These are phyloP conservation scores for Phalacrocorax aristotelis DNA, from an alignment of 2,113 vertebrate species.

Conservation along the genomic window DNA sequence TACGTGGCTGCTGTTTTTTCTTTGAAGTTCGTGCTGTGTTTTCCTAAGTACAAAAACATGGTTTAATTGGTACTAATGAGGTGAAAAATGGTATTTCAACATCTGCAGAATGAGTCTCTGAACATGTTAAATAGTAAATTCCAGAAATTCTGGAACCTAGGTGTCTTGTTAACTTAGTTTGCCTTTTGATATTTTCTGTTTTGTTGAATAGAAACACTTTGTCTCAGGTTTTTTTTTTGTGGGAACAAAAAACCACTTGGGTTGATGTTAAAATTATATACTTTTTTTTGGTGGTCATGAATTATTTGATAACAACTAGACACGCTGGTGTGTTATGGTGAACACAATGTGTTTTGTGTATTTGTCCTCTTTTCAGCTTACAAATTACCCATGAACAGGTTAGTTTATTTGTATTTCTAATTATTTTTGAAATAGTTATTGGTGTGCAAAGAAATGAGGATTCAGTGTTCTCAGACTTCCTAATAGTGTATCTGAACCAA, in stretches of 20 bases:
- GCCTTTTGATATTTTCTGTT: background rate
- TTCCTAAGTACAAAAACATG: background rate
- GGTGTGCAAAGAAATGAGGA: background rate
- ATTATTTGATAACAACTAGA: background rate
- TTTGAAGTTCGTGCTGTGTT: background rate
- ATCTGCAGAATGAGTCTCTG: background rate
- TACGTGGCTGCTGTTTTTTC: background rate
- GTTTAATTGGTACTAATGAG: background rate
- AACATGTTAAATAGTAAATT: background rate
- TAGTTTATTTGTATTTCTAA: background rate
- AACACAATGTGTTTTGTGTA: background rate
- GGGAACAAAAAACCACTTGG: background rate
- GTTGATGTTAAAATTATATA: background rate
- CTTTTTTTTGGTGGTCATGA: background rate
- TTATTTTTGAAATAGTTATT: background rate
- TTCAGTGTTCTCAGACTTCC: background rate
- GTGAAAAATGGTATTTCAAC: background rate
- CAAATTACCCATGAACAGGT: fast-evolving
- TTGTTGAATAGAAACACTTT: background rate
- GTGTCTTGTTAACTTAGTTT: background rate
- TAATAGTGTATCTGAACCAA: background rate
- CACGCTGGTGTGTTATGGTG: background rate
- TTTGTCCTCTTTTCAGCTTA: background rate
- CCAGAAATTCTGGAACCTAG: background rate
- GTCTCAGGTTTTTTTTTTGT: background rate